Conservation (phyloP, 2,797 vertebrate genomes). For the Peromyscus attwateri region DNA sequence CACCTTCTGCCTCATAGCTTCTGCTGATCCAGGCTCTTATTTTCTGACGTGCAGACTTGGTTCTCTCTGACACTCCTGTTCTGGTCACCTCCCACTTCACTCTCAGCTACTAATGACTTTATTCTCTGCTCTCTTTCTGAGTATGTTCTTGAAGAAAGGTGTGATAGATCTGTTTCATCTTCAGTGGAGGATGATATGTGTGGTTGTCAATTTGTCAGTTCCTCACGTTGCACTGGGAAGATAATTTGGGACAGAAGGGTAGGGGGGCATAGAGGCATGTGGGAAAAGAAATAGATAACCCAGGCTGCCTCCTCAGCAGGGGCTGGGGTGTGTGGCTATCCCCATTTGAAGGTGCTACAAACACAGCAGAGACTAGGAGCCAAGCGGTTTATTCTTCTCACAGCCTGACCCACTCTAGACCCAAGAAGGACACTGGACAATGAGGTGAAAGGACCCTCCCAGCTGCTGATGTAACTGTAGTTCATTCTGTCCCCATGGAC, state of each 20-base stretch:
- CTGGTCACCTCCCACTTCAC: not conserved
- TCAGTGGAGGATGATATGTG: not conserved
- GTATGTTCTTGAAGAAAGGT: not conserved
- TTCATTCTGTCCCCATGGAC: not conserved
- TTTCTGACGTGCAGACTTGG: not conserved
- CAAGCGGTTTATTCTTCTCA: not conserved
- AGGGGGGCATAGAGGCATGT: not conserved
- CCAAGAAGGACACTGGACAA: not conserved
- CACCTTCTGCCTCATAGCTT: not conserved
- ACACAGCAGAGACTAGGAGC: not conserved
- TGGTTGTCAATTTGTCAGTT: not conserved
- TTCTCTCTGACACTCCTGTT: too few species aligned
- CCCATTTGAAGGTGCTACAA: not conserved
- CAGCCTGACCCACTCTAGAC: not conserved
- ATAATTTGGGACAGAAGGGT: not conserved
- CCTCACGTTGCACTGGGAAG: not conserved
- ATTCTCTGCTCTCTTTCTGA: not conserved
- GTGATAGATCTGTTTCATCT: not conserved
- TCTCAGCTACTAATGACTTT: not conserved
- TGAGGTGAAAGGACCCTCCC: not conserved
- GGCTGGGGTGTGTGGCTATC: not conserved
- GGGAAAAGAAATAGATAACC: not conserved
- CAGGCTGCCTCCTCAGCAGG: not conserved
- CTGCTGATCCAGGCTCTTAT: not conserved
- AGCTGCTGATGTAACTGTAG: accelerated